Evolutionary conservation across 2,797 vertebrate genomes (phyloP).

Genomic region (Artibeus lituratus): DNA sequence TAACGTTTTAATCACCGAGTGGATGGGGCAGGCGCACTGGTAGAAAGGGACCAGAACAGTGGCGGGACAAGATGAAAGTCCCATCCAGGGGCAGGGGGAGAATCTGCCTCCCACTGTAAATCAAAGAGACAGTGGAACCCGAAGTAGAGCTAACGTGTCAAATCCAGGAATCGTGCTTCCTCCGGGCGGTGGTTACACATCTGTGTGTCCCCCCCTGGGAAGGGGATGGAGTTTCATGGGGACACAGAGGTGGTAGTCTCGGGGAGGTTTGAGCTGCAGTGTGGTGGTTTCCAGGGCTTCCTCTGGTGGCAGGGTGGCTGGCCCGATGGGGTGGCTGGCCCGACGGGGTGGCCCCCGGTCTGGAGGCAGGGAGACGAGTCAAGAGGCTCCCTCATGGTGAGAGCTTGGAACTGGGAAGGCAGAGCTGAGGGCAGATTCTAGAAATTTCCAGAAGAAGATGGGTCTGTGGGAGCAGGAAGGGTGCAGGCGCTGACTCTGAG

Average conservation of each 20-base stretch:
- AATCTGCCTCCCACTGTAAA: not conserved
- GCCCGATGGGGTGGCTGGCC: not conserved
- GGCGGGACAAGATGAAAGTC: not conserved
- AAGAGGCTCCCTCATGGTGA: not conserved
- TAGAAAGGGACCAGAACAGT: not conserved
- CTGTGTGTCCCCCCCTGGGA: accelerated
- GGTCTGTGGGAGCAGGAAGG: accelerated
- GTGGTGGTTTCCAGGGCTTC: not conserved
- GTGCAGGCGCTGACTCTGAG: accelerated
- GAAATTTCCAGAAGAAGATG: accelerated
- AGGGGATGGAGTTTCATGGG: accelerated
- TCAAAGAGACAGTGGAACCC: not conserved
- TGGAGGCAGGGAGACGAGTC: not conserved
- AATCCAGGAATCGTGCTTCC: accelerated
- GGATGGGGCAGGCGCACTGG: too few relatives aligned
- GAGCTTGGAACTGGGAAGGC: accelerated
- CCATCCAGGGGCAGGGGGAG: not conserved
- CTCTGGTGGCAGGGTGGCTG: not conserved
- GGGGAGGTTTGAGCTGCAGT: not conserved
- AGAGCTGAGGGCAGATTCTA: not conserved
- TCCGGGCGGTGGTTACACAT: accelerated
- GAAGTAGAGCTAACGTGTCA: accelerated
- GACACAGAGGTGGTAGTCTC: too few relatives aligned
- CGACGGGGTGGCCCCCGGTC: not conserved
- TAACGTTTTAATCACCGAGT: accelerated